Evolutionary conservation across 2,113 vertebrate genomes (phyloP).

Genomic region (Polyodon spathula): DNA sequence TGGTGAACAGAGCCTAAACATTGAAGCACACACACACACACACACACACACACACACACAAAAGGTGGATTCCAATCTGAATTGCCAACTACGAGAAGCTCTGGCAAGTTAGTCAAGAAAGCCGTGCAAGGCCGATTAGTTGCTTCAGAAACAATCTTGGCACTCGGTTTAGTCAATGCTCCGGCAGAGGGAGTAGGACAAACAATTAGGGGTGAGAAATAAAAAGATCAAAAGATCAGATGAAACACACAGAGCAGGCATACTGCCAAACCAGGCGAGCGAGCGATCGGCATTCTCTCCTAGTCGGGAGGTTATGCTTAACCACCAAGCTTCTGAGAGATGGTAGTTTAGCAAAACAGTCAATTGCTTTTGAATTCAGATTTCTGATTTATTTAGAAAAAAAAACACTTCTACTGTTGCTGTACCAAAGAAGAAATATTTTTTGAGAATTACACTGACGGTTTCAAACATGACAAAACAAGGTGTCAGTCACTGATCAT

Average conservation of each 20-base stretch:
- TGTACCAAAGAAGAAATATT: no score
- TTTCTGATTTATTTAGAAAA: background rate
- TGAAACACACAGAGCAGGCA: constrained; percentile 24
- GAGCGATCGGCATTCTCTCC: background rate
- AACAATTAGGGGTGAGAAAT: constrained; percentile 42
- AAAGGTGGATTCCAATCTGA: background rate
- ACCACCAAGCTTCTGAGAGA: background rate
- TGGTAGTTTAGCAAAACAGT: background rate
- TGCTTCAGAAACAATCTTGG: constrained; percentile 42
- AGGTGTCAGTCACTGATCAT: constrained; percentile 29
- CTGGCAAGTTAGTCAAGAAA: constrained; percentile 39
- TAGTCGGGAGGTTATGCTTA: background rate
- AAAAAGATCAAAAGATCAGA: constrained; percentile 41
- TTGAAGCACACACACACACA: no score
- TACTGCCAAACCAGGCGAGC: constrained; percentile 26
- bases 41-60: no score
- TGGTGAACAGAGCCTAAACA: no score
- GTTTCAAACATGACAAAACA: constrained; percentile 13
- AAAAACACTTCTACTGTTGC: no score
- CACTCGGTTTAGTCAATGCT: constrained; percentile 48
- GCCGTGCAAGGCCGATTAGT: constrained; percentile 38
- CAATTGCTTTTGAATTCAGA: background rate
- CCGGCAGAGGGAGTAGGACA: constrained; percentile 55
- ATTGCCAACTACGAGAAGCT: constrained; percentile 17
- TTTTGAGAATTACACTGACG: no score